Evolutionary conservation across 2,888 invertebrate genomes (phyloP).

Genomic region (Aphidoletes aphidimyza): DNA sequence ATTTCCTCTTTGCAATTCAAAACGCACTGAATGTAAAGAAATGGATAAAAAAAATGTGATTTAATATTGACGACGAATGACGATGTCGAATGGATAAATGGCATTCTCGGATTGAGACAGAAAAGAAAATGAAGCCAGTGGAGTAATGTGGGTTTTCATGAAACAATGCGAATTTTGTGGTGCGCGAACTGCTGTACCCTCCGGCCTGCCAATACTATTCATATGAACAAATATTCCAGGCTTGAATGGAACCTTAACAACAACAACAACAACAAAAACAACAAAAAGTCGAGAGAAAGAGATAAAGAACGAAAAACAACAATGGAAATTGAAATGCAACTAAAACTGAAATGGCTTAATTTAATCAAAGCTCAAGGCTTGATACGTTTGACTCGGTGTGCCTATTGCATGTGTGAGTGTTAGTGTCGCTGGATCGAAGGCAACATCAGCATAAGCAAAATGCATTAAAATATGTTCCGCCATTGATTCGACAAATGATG

Average conservation of each 20-base stretch:
- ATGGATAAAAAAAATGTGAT: not conserved
- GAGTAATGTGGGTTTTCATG: slow-evolving; percentile 12
- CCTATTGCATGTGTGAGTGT: no score
- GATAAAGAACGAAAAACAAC: not conserved
- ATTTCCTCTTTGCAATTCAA: not conserved
- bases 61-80: slow-evolving; percentile 1
- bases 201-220: not conserved
- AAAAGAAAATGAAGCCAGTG: slow-evolving; percentile 22
- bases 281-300: not conserved
- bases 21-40: not conserved
- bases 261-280: not conserved
- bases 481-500: slow-evolving; percentile 44
- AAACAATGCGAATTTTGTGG: slow-evolving; percentile 18
- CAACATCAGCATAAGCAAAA: not conserved
- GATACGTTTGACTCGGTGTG: not conserved
- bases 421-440: not conserved
- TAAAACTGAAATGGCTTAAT: slow-evolving; percentile 23
- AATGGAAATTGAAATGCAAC: not conserved
- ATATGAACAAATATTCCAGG: not conserved
- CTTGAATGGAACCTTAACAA: not conserved
- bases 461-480: slow-evolving; percentile 26
- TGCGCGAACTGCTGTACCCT: not conserved
- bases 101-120: not conserved
- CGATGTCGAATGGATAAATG: not conserved
- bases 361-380: slow-evolving; percentile 38